These are phyloP conservation scores for Anastrepha obliqua DNA, from an alignment of 1,140 invertebrate species.

Conservation along the genomic window DNA sequence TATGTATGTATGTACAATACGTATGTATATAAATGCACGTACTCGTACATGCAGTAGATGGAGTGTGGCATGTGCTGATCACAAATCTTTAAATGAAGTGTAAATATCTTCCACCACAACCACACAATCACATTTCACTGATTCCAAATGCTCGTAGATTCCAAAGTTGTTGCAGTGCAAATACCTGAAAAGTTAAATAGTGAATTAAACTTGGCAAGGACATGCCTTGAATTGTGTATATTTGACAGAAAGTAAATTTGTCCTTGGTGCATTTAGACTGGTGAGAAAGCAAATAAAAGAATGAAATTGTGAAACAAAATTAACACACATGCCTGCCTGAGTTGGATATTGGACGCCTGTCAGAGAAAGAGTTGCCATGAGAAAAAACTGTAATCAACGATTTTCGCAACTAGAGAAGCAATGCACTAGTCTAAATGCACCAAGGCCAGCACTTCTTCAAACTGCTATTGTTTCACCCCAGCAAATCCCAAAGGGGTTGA, in stretches of 20 bases:
- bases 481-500: too few relatives aligned
- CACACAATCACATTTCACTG: neutral
- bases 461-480: too few relatives aligned
- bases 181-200: constrained; percentile 27
- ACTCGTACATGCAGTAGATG: too few relatives aligned
- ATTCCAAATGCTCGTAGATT: neutral
- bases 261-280: neutral
- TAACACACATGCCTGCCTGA: too few relatives aligned
- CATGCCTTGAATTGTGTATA: neutral
- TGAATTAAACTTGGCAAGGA: constrained; percentile 30
- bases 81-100: constrained; percentile 41
- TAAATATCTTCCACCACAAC: constrained; percentile 18
- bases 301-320: too few relatives aligned
- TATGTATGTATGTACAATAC: too few relatives aligned
- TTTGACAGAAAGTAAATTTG: neutral
- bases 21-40: neutral
- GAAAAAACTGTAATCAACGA: too few relatives aligned
- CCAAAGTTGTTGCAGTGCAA: neutral
- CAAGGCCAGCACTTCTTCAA: too few relatives aligned
- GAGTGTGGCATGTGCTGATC: neutral
- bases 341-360: too few relatives aligned
- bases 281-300: neutral
- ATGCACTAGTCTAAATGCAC: too few relatives aligned
- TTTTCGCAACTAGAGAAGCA: too few relatives aligned
- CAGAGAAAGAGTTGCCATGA: too few relatives aligned